Evolutionary conservation across 2,797 vertebrate genomes (phyloP), one percentile per base, ranked within the genome.

Genomic region (Fistularia commersonii): DNA sequence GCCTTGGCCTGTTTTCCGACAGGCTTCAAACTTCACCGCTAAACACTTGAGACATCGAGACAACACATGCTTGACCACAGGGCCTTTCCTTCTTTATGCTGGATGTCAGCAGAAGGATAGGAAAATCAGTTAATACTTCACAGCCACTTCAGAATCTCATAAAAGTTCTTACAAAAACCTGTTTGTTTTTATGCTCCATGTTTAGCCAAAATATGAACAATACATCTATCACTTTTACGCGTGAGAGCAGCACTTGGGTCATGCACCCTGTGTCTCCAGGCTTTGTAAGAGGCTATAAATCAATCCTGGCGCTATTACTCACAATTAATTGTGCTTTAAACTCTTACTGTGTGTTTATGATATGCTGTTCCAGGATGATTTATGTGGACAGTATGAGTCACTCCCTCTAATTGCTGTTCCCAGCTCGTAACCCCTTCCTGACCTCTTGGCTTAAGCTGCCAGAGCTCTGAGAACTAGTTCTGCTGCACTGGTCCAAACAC

Each of bases 261-360:
- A 86, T 47, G 76, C 77, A 79, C 75, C 83, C 80, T 66, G 71
- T 32, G 86, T 87, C 90, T 80, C 72, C 61, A 51, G 59, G 68
- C 79, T 88, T 83, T 84, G 77, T 85, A 84, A 87, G 82, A 86
- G 83, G 72, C 83, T 67, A 86, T 93, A 94, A 95, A 94, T 95
- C 92, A 93, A 88, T 88, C 87, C 45, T 62, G 73, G 64, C 72
- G 64, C 89, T 89, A 89, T 91, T 92, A 92, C 91, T 91, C 93
- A 88, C 88, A 91, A 92, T 90, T 92, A 93, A 92, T 92, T 92
- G 88, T 85, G 81, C 87, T 92, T 93, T 90, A 91, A 92, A 93
- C 77, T 93, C 95, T 96, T 93, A 95, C 87, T 89, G 88, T 88
- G 89, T 93, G 90, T 93, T 93, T 91, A 91, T 92, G 91, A 92